Evolutionary conservation across 2,888 invertebrate genomes (phyloP).

Genomic region (Ophion obscuratus): DNA sequence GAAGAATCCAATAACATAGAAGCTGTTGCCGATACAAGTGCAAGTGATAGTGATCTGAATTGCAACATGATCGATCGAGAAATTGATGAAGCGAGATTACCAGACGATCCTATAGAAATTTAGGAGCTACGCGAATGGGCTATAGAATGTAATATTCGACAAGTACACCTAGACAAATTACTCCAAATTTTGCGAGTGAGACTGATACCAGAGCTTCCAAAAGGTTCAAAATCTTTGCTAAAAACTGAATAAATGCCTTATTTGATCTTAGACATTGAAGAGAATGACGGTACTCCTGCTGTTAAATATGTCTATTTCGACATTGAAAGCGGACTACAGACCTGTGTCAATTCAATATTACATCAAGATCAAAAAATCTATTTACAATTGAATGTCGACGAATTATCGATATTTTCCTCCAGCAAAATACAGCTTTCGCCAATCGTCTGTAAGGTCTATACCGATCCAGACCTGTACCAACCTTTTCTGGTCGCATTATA

Average conservation of each 20-base stretch:
- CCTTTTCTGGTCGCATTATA: slow-evolving; percentile 66
- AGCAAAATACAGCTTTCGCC: slow-evolving; percentile 61
- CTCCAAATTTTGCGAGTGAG: slow-evolving; percentile 50
- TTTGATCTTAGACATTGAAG: slow-evolving; percentile 30
- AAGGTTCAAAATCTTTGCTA: slow-evolving; percentile 60
- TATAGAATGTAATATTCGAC: slow-evolving; percentile 47
- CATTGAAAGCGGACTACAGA: slow-evolving; percentile 55
- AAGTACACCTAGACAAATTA: slow-evolving; percentile 49
- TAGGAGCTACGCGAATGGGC: slow-evolving; percentile 54
- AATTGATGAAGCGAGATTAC: too few species aligned
- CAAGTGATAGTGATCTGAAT: too few species aligned
- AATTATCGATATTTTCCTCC: slow-evolving; percentile 55
- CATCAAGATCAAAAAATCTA: slow-evolving; percentile 56
- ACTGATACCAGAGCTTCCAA: slow-evolving; percentile 53
- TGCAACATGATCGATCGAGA: too few species aligned
- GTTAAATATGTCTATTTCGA: slow-evolving; percentile 63
- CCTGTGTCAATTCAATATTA: slow-evolving; percentile 52
- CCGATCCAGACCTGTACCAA: slow-evolving; percentile 46
- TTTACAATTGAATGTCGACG: slow-evolving; percentile 65
- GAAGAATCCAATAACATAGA: too few species aligned
- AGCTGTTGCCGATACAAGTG: too few species aligned
- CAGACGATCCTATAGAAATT: background rate
- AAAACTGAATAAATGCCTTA: slow-evolving; percentile 37
- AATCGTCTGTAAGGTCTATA: slow-evolving; percentile 58
- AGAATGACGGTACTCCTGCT: slow-evolving; percentile 1